Conservation (phyloP, 2,888 invertebrate genomes). For the Brachylomia viminalis region DNA sequence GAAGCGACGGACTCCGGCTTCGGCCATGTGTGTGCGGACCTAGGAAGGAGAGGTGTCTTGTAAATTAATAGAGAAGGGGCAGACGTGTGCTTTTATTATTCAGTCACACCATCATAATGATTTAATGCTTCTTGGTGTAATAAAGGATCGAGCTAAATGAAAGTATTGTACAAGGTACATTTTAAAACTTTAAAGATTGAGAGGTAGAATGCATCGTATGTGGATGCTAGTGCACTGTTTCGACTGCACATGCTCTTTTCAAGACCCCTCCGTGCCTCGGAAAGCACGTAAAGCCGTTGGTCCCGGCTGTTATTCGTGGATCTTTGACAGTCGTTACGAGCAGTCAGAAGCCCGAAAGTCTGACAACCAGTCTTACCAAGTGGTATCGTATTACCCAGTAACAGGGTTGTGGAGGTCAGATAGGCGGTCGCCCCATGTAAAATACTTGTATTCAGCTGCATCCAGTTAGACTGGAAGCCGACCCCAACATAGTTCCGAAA, state of each 20-base stretch:
- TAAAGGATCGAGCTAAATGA: neutral
- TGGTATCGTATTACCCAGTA: neutral
- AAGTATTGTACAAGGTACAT: neutral
- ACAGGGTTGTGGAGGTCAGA: neutral
- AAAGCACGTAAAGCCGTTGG: neutral
- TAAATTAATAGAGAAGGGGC: neutral
- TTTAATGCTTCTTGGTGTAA: neutral
- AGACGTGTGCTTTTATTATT: neutral
- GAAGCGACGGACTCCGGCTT: slow-evolving; percentile 96
- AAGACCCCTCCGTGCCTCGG: neutral
- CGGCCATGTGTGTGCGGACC: slow-evolving; percentile 97
- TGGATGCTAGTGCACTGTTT: neutral
- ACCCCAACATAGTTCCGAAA: neutral
- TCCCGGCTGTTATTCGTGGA: neutral
- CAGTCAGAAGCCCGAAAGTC: neutral
- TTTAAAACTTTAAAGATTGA: neutral
- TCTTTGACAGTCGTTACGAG: neutral
- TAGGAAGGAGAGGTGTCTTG: neutral
- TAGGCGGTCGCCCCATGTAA: too few species aligned
- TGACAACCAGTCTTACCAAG: too few species aligned
- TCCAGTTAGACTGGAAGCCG: neutral
- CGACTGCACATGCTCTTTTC: neutral
- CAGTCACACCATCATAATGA: neutral
- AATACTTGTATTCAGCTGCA: too few species aligned
- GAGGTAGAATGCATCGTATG: neutral